A percentile compares a stretch with the other conserved stretches of the same genome.
These are phyloP conservation scores for Cyclargus thomasi DNA, from an alignment of 1,140 invertebrate species.

Conservation along the genomic window DNA sequence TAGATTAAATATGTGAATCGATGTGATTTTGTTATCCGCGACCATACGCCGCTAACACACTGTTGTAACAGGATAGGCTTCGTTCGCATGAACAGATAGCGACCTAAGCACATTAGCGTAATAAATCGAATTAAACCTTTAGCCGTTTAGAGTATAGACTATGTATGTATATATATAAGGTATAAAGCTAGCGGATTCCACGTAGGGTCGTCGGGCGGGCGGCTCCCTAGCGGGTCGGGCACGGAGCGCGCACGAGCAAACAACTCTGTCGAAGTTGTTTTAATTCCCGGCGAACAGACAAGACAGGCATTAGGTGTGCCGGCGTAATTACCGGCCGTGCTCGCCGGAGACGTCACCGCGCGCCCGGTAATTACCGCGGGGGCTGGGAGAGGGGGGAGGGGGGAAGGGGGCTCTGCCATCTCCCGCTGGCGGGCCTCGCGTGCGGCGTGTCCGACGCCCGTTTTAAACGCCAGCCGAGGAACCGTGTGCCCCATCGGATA, in stretches of 20 bases:
- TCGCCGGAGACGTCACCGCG: slow-evolving; percentile 55
- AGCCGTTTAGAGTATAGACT: background rate
- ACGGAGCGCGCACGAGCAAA: background rate
- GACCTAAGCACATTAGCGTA: background rate
- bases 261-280: background rate
- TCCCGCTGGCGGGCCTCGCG: slow-evolving; percentile 66
- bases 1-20: background rate
- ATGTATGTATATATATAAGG: background rate
- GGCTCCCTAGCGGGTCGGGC: background rate
- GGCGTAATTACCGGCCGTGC: slow-evolving; percentile 41
- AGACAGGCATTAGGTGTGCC: slow-evolving; percentile 35
- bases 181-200: background rate
- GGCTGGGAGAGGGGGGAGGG: slow-evolving; percentile 42
- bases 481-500: slow-evolving; percentile 68
- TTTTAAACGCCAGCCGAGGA: slow-evolving; percentile 72
- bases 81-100: background rate
- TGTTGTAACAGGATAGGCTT: background rate
- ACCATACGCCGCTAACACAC: background rate
- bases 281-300: slow-evolving; percentile 10
- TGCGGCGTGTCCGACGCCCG: slow-evolving; percentile 59
- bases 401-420: too few relatives aligned
- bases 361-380: slow-evolving; percentile 66
- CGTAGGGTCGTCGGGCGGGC: background rate
- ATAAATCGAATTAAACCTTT: background rate
- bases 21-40: background rate